Evolutionary conservation across 2,797 vertebrate species (phyloP), one percentile per base, ranked within the genome.

Genomic region (Craterocephalus amniculus): DNA sequence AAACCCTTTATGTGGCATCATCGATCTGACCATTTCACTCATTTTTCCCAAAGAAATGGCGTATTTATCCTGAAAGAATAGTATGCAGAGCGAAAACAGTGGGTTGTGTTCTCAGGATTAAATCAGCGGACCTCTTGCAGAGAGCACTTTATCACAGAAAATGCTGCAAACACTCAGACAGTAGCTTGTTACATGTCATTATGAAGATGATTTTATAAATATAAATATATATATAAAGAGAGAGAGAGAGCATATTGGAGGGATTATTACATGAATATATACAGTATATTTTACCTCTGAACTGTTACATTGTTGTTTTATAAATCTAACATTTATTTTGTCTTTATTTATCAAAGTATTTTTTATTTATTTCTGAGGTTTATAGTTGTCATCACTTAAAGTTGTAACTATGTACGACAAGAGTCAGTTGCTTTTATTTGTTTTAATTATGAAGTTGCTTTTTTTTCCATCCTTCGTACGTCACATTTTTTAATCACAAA

Each of bases 71-170:
- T 67, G 2, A 72, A 74, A 6, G 14, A 63, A 74, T 43, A 61
- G 61, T 55, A 79, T 80, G 58, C 74, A 79, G 64, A 29, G 22
- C 9, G 56, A 65, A 75, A 68, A 58, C 49, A 55, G 52, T 35
- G 20, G n/a, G 32, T 66, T 79, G 83, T 22, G 10, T 87, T 80
- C 85, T 90, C 87, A 89, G 88, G 87, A 78, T 58, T 83, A 67
- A 35, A 22, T 87, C 67, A 66, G 73, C 67, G 36, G 58, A 83
- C 72, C 66, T 62, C 22, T 72, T 75, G 58, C 38, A 75, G 57
- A 70, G 68, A 83, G 83, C 86, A 89, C 86, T 91, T 88, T 81
- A 84, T 80, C 52, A 64, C 67, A 52, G 43, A 71, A 73, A 78
- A 83, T 79, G 78, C 80, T 87, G 78, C 74, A 81, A 63, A 67